Conservation (phyloP, 2,888 invertebrate species). For the Therioaphis trifolii region DNA sequence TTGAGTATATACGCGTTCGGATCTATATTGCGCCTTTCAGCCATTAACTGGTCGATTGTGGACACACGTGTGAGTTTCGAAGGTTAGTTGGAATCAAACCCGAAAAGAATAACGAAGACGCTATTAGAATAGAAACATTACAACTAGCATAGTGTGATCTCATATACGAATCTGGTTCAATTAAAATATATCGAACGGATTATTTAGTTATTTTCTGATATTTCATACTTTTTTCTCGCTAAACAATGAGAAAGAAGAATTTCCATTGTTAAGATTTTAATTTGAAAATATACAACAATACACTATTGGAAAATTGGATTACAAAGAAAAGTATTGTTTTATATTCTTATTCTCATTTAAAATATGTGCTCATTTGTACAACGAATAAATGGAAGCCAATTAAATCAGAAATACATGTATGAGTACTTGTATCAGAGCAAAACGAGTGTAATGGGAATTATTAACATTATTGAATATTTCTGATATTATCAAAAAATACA, state of each 20-base stretch:
- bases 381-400: slow-evolving; percentile 33
- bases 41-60: neutral
- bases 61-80: neutral
- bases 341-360: neutral
- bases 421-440: neutral
- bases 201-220: slow-evolving; percentile 18
- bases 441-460: slow-evolving; percentile 8
- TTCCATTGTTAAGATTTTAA: slow-evolving; percentile 21
- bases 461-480: slow-evolving; percentile 34
- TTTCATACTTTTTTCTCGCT: neutral
- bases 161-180: neutral
- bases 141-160: slow-evolving; percentile 16
- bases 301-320: neutral
- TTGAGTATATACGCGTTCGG: slow-evolving; percentile 23
- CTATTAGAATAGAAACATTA: neutral
- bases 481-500: slow-evolving; percentile 45
- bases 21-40: slow-evolving; percentile 35
- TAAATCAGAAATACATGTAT: neutral
- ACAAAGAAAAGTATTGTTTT: slow-evolving; percentile 29
- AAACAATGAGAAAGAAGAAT: slow-evolving; percentile 25
- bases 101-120: neutral
- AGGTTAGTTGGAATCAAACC: neutral
- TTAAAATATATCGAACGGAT: slow-evolving; percentile 15
- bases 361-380: slow-evolving; percentile 13
- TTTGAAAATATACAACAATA: slow-evolving; percentile 23